Evolutionary conservation across 2,888 invertebrate genomes (phyloP).

Genomic region (Hirtodrosophila duncani): DNA sequence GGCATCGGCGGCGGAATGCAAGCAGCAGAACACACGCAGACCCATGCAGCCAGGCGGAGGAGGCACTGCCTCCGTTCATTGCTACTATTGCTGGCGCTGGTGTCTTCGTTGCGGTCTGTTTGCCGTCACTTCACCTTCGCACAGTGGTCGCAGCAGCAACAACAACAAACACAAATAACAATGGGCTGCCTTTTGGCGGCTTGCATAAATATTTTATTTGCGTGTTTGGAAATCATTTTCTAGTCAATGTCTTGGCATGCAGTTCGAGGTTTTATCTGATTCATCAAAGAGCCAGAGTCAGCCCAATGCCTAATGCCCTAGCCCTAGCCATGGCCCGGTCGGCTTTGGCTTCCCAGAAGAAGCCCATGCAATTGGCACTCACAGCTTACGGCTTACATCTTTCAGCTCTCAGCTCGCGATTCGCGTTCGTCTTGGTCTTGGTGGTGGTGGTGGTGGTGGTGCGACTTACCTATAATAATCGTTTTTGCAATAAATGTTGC

Average conservation of each 20-base stretch:
- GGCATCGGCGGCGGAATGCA: constrained; percentile 56
- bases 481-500: constrained; percentile 96
- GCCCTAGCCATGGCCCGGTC: neutral
- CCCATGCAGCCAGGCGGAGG: constrained; percentile 49
- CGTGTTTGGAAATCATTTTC: constrained; percentile 77
- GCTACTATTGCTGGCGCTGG: constrained; percentile 5
- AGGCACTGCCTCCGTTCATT: constrained; percentile 11
- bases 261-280: constrained; percentile 74
- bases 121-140: constrained; percentile 50
- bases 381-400: constrained; percentile 4
- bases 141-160: constrained; percentile 66
- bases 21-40: constrained; percentile 71
- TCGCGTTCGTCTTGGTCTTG: constrained; percentile 1
- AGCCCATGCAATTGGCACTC: constrained; percentile 31
- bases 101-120: constrained; percentile 71
- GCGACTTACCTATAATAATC: constrained; percentile 94
- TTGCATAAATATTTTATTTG: constrained; percentile 70
- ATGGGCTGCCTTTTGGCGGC: constrained; percentile 35
- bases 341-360: constrained; percentile 32
- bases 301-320: constrained; percentile 1
- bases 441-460: constrained; percentile 37
- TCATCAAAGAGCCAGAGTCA: constrained; percentile 47
- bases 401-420: constrained; percentile 4
- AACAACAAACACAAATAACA: too few relatives aligned
- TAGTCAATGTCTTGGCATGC: constrained; percentile 75